These are phyloP conservation scores for Tryphoninae sp. DNA, from an alignment of 2,888 invertebrate species.

Conservation along the genomic window DNA sequence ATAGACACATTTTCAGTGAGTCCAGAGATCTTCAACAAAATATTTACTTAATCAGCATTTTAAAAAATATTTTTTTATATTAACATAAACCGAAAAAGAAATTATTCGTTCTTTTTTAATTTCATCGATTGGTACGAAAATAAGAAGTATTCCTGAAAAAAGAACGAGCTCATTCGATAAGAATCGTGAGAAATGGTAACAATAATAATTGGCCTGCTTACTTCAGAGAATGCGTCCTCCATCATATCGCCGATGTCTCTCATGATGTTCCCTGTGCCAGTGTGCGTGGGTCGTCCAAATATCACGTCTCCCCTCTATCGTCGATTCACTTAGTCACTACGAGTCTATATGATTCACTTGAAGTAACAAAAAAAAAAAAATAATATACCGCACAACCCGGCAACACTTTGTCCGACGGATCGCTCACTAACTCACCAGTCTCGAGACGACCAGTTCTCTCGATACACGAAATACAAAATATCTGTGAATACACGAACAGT, in stretches of 20 bases:
- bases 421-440: slow-evolving; percentile 63
- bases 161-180: slow-evolving; percentile 1
- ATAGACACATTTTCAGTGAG: too few species aligned
- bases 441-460: background rate
- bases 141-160: background rate
- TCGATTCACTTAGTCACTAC: slow-evolving; percentile 22
- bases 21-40: too few species aligned
- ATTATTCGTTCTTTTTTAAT: background rate
- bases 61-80: too few species aligned
- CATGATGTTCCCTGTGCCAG: slow-evolving; percentile 67
- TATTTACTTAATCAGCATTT: too few species aligned
- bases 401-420: slow-evolving; percentile 65
- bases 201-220: slow-evolving; percentile 66
- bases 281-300: background rate
- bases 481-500: background rate
- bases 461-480: slow-evolving; percentile 1
- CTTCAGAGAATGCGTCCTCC: slow-evolving; percentile 78
- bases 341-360: slow-evolving; percentile 2
- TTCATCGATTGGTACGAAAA: background rate
- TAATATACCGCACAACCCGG: background rate
- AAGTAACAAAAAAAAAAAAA: background rate
- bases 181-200: background rate
- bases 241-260: slow-evolving; percentile 77
- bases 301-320: slow-evolving; percentile 28
- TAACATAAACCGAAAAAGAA: background rate